phyloP scores from a whole-genome alignment of 2,888 invertebrate genomes.

The Xanthia togata region DNA sequence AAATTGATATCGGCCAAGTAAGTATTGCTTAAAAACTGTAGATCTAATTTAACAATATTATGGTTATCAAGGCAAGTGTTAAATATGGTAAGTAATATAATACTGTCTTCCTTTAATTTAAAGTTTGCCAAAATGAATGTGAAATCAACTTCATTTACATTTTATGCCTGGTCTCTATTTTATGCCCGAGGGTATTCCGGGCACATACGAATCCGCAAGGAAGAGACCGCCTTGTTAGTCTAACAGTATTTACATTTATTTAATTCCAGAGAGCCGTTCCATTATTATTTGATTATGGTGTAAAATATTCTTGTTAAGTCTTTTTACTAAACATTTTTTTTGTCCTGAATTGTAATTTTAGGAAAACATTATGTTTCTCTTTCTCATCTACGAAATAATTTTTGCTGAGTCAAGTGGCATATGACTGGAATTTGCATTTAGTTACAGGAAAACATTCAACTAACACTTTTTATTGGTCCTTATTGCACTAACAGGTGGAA shows the following conservation, averaged over 20 bases:
- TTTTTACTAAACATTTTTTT: background rate
- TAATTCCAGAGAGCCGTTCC: background rate
- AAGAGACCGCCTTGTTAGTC: slow-evolving; percentile 15
- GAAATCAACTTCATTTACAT: slow-evolving; percentile 29
- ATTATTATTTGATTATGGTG: slow-evolving; percentile 13
- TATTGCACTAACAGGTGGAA: slow-evolving; percentile 85
- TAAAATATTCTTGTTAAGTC: slow-evolving; percentile 1
- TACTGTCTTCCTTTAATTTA: background rate
- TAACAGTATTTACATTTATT: slow-evolving; percentile 26
- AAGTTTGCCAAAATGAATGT: slow-evolving; percentile 4
- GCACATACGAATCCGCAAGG: slow-evolving; percentile 11
- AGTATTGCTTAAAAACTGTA: background rate
- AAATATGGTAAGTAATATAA: background rate
- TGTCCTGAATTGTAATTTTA: background rate
- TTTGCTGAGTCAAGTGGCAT: background rate
- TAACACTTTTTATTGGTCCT: background rate
- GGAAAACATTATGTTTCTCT: background rate
- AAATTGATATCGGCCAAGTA: background rate
- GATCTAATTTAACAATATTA: background rate
- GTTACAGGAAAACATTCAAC: background rate
- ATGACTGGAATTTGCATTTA: background rate
- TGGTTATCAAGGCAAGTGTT: background rate
- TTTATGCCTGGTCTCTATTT: slow-evolving; percentile 6
- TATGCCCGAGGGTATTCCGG: slow-evolving; percentile 1
- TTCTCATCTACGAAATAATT: background rate